Percentiles rank a stretch among this genome's conserved stretches.
phyloP scores from a whole-genome alignment of 2,888 invertebrate genomes.

The Clepsis dumicolana region DNA sequence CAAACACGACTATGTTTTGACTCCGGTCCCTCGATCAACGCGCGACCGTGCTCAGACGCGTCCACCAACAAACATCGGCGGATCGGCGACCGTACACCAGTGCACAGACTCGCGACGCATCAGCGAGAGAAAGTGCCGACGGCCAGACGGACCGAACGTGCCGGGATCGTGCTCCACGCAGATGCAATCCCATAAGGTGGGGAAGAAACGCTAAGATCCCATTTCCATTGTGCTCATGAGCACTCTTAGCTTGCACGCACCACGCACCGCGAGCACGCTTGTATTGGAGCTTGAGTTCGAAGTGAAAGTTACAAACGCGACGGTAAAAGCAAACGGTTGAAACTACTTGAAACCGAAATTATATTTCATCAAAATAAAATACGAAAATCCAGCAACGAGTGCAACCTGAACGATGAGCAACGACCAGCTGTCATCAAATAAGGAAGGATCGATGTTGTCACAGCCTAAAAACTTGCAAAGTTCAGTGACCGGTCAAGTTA shows the following conservation, averaged over 20 bases:
- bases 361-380: constrained; percentile 58
- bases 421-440: constrained; percentile 40
- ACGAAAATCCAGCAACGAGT: constrained; percentile 48
- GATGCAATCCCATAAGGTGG: constrained; percentile 68
- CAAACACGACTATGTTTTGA: constrained; percentile 37
- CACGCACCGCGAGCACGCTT: background rate
- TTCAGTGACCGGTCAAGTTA: background rate
- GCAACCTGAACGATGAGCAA: constrained; percentile 47
- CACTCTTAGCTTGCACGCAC: constrained; percentile 21
- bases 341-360: constrained; percentile 48
- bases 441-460: constrained; percentile 12
- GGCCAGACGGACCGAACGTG: constrained; percentile 64
- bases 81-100: constrained; percentile 47
- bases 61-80: constrained; percentile 66
- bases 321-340: constrained; percentile 44
- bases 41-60: constrained; percentile 62
- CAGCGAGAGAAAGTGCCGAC: constrained; percentile 80
- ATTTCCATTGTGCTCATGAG: constrained; percentile 57
- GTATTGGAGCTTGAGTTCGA: constrained; percentile 13
- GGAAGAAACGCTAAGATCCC: constrained; percentile 57
- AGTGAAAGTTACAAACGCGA: constrained; percentile 12
- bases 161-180: constrained; percentile 57
- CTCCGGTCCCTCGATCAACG: constrained; percentile 25
- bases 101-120: constrained; percentile 66
- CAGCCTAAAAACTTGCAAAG: background rate